These are phyloP conservation scores for Balearica regulorum DNA, from an alignment of 2,797 vertebrate genomes.

Conservation along the genomic window DNA sequence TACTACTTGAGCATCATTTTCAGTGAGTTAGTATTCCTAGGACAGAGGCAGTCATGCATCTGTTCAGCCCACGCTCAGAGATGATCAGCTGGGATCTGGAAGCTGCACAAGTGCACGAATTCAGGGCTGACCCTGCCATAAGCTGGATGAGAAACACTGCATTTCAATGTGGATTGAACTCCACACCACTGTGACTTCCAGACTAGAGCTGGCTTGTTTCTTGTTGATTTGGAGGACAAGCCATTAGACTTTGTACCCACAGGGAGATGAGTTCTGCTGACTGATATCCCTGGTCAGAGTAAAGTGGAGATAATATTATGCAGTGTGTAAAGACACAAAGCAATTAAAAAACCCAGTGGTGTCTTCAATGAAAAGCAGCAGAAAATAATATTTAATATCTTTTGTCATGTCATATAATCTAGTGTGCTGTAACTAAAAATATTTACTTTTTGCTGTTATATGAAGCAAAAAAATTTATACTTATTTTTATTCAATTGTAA, in stretches of 20 bases:
- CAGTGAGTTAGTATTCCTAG: background rate
- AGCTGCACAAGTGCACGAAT: background rate
- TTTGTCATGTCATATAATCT: background rate
- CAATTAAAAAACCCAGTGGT: background rate
- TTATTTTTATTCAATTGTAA: background rate
- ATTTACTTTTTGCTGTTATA: background rate
- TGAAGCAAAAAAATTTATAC: background rate
- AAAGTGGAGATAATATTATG: background rate
- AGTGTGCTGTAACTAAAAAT: background rate
- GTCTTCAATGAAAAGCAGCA: background rate
- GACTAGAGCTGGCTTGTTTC: background rate
- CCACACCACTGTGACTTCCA: background rate
- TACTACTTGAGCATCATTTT: background rate
- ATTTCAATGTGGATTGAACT: background rate
- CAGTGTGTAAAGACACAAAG: background rate
- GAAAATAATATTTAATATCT: background rate
- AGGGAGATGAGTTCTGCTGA: background rate
- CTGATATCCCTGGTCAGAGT: background rate
- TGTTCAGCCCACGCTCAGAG: rapidly evolving
- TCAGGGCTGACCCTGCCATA: background rate
- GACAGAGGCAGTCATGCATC: background rate
- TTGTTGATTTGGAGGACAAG: background rate
- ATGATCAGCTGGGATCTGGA: background rate
- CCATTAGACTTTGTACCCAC: rapidly evolving
- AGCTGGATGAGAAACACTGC: background rate